Evolutionary conservation across 2,888 invertebrate species (phyloP), one percentile per base, ranked within the genome.

Genomic region (Drosophila nr. medialis): DNA sequence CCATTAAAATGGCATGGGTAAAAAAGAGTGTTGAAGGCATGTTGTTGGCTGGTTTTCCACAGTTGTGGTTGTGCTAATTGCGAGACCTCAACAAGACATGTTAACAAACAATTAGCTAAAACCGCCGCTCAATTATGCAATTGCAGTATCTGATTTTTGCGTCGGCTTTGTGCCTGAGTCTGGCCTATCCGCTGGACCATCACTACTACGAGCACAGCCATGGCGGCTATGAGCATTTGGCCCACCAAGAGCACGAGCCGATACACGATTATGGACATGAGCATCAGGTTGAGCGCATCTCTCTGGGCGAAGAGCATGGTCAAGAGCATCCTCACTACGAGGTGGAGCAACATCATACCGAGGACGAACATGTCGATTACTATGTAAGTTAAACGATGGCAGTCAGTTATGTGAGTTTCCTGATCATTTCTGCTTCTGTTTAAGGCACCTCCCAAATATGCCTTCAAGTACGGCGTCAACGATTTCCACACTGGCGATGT

Each of bases 361-460:
- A 92, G 69, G 93, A 95, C 62, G 94, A 95, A 80, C 95, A 94
- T 82, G 94, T 95, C 27, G 95, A 95, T 89, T 95, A 95, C 91
- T 95, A 95, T 92, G 95, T 95, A 91, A 94, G 95, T 93, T 21
- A 11, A 4, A 4, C 5, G 2, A 40, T 13, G 18, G 2, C 4
- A 5, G 6, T 5, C 15, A n/a, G 8, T n/a, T 27, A 50, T 10
- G 13, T 18, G 30, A 24, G 0, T 42, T 29, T 13, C 15, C 24
- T 13, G 1, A 59, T n/a, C 2, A 59, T 59, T 24, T 24, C 0
- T 48, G 4, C 24, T 60, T 21, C 54, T 62, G 67, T 10, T 92
- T 30, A 29, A 95, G 95, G 95, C 95, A 30, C 95, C 95, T 82
- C 95, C 95, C 49, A 94, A 94, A 90, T 94, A 94, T 84, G 93